Base-by-base conservation (phyloP, 2,888 invertebrate genomes). In the Acrobasis suavella region DNA sequence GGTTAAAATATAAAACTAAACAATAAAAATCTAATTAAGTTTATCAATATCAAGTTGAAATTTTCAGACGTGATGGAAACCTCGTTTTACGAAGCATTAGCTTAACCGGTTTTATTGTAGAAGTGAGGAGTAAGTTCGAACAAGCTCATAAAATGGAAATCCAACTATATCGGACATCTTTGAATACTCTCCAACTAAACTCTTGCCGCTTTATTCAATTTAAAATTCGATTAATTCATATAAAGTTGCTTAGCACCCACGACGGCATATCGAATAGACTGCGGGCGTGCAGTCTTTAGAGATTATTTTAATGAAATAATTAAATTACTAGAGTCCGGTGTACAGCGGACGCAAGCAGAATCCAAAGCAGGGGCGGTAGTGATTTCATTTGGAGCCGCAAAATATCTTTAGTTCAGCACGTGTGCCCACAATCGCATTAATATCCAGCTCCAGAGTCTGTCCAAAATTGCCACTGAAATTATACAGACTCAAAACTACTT, bases 221-320 rank as follows among this genome's bases (percentile, higher is more conserved):
- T 55, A 32, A 42, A 55, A 65, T 60, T 69, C 60, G 50, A 67
- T 63, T 63, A 61, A 66, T 74, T 74, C 63, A 66, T 63, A 66
- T 63, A 75, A 77, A 76, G 69, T 81, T 72, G 72, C 73, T 74
- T 73, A 77, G 73, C 72, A 75, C 74, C 75, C 70, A 67, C 78
- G 77, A 76, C 75, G 71, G 71, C 74, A 80, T 82, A 79, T 77
- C 74, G 69, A 76, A 78, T 80, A 75, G 73, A 74, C 75, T 80
- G 80, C 78, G 75, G 77, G 80, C 73, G 73, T 69, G 80, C 76
- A 78, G 81, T 76, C 82, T 80, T 81, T 76, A 74, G 76, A 76
- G 83, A 85, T 87, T 86, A 88, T 86, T 86, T 85, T 85, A 87
- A 85, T 84, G 78, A 85, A 84, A 85, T 86, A 89, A 90, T 87